Conservation (phyloP, 2,888 invertebrate species). For the Hylaea fasciaria region DNA sequence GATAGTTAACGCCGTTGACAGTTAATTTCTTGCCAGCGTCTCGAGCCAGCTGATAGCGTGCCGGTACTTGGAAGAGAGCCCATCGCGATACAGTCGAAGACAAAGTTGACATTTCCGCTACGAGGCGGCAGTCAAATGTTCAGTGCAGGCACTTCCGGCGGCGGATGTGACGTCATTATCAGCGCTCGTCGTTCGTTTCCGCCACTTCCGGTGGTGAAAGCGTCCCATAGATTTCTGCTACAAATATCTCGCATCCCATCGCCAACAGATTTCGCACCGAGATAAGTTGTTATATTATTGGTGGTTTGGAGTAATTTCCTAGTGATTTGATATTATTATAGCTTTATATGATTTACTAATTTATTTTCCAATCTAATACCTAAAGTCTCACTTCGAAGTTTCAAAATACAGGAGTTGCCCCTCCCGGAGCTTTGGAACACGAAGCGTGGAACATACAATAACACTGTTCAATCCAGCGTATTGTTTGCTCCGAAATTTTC, state of each 20-base stretch:
- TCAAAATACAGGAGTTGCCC: neutral
- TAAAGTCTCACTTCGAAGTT: too few species aligned
- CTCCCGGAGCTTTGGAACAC: neutral
- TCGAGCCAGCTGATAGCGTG: conserved; percentile 15
- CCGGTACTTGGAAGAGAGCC: conserved; percentile 12
- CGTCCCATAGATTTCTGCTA: conserved; percentile 32
- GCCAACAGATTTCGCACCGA: neutral
- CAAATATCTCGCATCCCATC: conserved; percentile 10
- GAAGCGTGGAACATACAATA: conserved; percentile 3
- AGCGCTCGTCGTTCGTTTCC: conserved; percentile 40
- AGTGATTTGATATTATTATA: too few species aligned
- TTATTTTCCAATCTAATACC: too few species aligned
- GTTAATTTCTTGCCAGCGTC: conserved; percentile 11
- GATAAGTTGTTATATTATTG: neutral
- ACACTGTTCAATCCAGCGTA: neutral
- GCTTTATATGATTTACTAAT: too few species aligned
- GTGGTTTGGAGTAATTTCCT: too few species aligned
- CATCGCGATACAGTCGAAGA: conserved; percentile 32
- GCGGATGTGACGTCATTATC: conserved; percentile 45
- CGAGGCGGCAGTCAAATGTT: conserved; percentile 30
- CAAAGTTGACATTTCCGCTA: conserved; percentile 41
- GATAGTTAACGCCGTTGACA: neutral
- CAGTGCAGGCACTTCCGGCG: conserved; percentile 32
- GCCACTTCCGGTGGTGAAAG: conserved; percentile 36
- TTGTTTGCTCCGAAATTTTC: conserved; percentile 11